phyloP scores from a whole-genome alignment of 2,888 invertebrate species.

The Lasioglossum morio region DNA sequence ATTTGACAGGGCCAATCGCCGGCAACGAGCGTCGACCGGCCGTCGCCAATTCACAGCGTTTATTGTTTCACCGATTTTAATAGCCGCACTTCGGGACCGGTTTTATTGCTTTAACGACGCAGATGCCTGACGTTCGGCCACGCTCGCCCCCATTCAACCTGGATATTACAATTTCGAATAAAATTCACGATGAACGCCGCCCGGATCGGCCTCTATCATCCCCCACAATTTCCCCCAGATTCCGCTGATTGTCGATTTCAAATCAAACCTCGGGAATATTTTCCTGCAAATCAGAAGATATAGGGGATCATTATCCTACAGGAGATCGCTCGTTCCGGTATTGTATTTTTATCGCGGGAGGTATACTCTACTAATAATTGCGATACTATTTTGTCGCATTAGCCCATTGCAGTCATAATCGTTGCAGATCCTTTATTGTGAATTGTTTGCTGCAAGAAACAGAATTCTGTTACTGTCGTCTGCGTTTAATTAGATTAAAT shows the following conservation, averaged over 20 bases:
- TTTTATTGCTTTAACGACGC: conserved; percentile 17
- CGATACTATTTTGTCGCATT: neutral
- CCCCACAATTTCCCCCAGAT: neutral
- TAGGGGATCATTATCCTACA: neutral
- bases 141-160: neutral
- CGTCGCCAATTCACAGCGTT: conserved; percentile 33
- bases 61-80: conserved; percentile 50
- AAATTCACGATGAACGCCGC: conserved; percentile 23
- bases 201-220: neutral
- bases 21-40: neutral
- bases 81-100: conserved; percentile 6
- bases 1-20: conserved; percentile 43
- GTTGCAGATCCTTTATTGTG: neutral
- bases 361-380: neutral
- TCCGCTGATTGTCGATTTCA: conserved; percentile 8
- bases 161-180: conserved; percentile 35
- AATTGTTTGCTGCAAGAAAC: neutral
- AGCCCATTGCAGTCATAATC: neutral
- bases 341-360: neutral
- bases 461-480: no score
- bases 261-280: neutral
- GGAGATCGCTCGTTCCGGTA: neutral
- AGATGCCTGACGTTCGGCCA: conserved; percentile 14
- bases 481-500: neutral
- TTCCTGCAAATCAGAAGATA: neutral